Conservation (phyloP, 37 sponge, comb jelly and placozoan species). For the Halisarca cf. caerulea region DNA sequence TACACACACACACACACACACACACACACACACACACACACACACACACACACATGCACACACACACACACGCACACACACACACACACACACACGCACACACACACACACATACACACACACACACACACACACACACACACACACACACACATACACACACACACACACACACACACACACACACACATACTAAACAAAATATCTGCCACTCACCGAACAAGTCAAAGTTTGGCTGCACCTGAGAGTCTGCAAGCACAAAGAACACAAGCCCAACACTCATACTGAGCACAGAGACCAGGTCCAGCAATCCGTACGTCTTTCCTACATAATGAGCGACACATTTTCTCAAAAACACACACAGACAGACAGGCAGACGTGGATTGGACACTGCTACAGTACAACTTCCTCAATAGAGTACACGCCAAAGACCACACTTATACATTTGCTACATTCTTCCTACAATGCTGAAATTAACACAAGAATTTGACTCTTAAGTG, state of each 20-base stretch:
- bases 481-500: too few relatives aligned
- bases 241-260: slow-evolving; percentile 70
- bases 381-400: too few relatives aligned
- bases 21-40: too few relatives aligned
- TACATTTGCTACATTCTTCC: too few relatives aligned
- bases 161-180: background rate
- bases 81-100: too few relatives aligned
- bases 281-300: slow-evolving; percentile 61
- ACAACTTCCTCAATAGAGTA: too few relatives aligned
- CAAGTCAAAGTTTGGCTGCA: slow-evolving; percentile 68
- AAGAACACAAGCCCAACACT: slow-evolving; percentile 68
- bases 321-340: slow-evolving; percentile 43
- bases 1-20: too few relatives aligned
- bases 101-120: too few relatives aligned
- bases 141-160: slow-evolving; percentile 44
- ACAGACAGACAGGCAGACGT: background rate
- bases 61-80: too few relatives aligned
- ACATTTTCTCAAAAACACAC: background rate
- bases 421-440: too few relatives aligned
- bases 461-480: too few relatives aligned
- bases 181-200: background rate
- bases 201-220: slow-evolving; percentile 40
- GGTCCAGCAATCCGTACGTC: slow-evolving; percentile 58
- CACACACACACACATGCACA: too few relatives aligned
- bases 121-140: slow-evolving; percentile 36